These are phyloP conservation scores for Lepus oiostolus DNA, from an alignment of 2,797 vertebrate genomes.

Conservation along the genomic window DNA sequence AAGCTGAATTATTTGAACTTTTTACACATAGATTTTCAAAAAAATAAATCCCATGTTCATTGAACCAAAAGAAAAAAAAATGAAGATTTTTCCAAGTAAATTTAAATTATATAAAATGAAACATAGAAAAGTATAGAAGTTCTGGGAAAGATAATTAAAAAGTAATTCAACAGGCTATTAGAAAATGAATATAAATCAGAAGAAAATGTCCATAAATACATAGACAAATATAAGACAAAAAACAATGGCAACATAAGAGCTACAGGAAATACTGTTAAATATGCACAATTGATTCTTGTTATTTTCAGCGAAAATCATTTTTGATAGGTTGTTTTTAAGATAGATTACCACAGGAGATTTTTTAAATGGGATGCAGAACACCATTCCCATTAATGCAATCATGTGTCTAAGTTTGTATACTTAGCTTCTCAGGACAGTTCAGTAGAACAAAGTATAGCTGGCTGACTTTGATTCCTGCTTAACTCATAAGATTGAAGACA, in stretches of 20 bases:
- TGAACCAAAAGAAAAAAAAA: background rate
- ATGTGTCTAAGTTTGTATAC: background rate
- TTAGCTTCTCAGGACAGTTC: background rate
- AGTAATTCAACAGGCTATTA: background rate
- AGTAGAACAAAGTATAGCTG: background rate
- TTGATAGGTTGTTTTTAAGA: background rate
- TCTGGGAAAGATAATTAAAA: background rate
- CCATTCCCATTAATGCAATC: background rate
- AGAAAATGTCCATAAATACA: background rate
- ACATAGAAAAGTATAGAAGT: background rate
- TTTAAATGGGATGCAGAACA: background rate
- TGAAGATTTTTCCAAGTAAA: background rate
- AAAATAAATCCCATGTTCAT: background rate
- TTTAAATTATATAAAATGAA: background rate
- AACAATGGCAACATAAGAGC: background rate
- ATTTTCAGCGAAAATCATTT: background rate
- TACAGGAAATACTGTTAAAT: background rate
- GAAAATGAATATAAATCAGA: slow-evolving; percentile 1
- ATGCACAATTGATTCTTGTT: background rate
- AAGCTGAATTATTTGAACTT: background rate
- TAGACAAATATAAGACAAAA: background rate
- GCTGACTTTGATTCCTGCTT: background rate
- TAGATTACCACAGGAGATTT: background rate
- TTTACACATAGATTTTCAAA: background rate
- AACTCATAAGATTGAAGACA: background rate